Conservation (phyloP, 2,113 vertebrate species). For the Grammomys dolichurus region DNA sequence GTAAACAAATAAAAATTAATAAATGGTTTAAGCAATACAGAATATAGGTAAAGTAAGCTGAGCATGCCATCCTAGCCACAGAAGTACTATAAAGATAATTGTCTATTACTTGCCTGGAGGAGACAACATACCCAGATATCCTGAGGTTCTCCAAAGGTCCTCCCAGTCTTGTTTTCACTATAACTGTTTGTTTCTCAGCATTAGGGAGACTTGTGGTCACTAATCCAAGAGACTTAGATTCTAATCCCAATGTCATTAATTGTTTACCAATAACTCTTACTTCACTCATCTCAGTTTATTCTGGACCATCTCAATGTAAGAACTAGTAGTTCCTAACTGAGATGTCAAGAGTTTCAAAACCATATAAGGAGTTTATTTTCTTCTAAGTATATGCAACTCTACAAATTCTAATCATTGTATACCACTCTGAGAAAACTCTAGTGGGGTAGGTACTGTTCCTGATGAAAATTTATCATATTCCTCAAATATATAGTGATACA, state of each 20-base stretch:
- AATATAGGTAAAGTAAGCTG: constrained; percentile 2
- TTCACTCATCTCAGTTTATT: constrained; percentile 48
- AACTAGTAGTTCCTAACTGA: constrained; percentile 13
- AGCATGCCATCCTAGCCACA: not conserved
- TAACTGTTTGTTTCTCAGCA: constrained; percentile 52
- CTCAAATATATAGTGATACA: not conserved
- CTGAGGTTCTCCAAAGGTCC: not conserved
- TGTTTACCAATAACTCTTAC: constrained; percentile 41
- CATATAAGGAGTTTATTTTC: not conserved
- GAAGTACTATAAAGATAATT: constrained; percentile 27
- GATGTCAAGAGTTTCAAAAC: not conserved
- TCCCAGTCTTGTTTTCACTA: constrained; percentile 30
- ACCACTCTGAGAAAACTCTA: constrained; percentile 27
- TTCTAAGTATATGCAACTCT: constrained; percentile 21
- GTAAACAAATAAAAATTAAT: not conserved
- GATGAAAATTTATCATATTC: constrained; percentile 8
- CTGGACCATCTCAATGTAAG: not conserved
- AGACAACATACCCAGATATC: not conserved
- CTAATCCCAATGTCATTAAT: constrained; percentile 21
- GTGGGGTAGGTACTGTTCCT: not conserved
- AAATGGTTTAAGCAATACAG: not conserved
- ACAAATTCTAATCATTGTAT: constrained; percentile 27
- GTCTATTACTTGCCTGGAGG: constrained; percentile 32
- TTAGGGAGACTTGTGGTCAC: constrained; percentile 21
- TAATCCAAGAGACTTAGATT: not conserved